Percentiles rank a stretch among this genome's conserved stretches.
These are phyloP conservation scores for Melanotaenia pygmaea DNA, from an alignment of 2,797 vertebrate species.

Conservation along the genomic window DNA sequence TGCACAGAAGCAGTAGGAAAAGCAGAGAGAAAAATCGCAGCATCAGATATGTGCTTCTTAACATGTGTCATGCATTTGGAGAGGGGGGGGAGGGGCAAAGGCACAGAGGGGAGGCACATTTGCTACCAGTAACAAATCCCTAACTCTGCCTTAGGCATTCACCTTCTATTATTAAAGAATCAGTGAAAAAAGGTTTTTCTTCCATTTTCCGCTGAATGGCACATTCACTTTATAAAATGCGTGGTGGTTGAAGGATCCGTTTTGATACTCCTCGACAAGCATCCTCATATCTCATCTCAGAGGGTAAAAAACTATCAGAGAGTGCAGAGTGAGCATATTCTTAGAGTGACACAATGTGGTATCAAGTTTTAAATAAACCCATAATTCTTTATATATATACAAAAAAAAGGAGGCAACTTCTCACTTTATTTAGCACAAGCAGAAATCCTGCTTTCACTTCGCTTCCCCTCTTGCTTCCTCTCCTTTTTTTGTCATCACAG, in stretches of 20 bases:
- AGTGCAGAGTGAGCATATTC: slow-evolving; percentile 50
- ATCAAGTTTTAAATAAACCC: slow-evolving; percentile 42
- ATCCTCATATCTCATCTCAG: slow-evolving; percentile 37
- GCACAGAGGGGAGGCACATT: slow-evolving; percentile 71
- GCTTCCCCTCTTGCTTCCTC: slow-evolving; percentile 37
- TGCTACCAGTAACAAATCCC: slow-evolving; percentile 79
- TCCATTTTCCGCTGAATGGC: slow-evolving; percentile 55
- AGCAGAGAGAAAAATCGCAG: slow-evolving; percentile 52
- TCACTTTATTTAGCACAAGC: slow-evolving; percentile 2
- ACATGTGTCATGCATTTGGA: slow-evolving; percentile 79
- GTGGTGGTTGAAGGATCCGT: slow-evolving; percentile 28
- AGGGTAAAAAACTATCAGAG: slow-evolving; percentile 35
- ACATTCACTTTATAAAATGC: slow-evolving; percentile 57
- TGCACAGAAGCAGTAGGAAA: slow-evolving; percentile 69
- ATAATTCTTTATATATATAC: slow-evolving; percentile 1
- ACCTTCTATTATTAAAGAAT: slow-evolving; percentile 79
- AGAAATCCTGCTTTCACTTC: slow-evolving; percentile 25
- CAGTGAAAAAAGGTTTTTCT: slow-evolving; percentile 62
- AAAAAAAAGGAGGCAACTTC: background rate
- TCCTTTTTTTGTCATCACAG: slow-evolving; percentile 60
- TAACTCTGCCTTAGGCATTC: slow-evolving; percentile 73
- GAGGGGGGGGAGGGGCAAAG: slow-evolving; percentile 66
- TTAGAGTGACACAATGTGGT: slow-evolving; percentile 27
- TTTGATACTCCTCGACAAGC: slow-evolving; percentile 38
- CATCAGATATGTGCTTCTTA: slow-evolving; percentile 70